phyloP scores from a whole-genome alignment of 2,888 invertebrate species.

The Lingula anatina region DNA sequence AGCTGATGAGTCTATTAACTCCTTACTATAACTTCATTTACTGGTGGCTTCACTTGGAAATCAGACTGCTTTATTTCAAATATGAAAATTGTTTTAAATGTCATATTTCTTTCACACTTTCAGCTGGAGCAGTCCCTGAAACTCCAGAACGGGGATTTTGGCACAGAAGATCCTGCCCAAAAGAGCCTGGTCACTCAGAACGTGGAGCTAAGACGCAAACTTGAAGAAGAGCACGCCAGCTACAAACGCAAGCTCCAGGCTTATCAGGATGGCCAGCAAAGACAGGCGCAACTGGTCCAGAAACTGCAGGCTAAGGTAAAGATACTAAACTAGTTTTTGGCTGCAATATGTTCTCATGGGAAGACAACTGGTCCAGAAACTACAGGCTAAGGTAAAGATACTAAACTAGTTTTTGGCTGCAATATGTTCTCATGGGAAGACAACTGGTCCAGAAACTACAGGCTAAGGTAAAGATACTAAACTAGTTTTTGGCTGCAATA shows the following conservation, averaged over 20 bases:
- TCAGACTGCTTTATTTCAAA: neutral
- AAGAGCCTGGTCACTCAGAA: conserved; percentile 49
- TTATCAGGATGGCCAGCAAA: conserved; percentile 87
- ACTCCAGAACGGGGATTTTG: conserved; percentile 26
- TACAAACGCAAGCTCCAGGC: conserved; percentile 52
- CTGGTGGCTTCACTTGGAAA: too few relatives aligned
- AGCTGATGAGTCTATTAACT: too few relatives aligned
- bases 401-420: too few relatives aligned
- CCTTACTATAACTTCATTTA: too few relatives aligned
- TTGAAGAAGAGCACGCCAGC: conserved; percentile 50
- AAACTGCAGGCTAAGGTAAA: conserved; percentile 84
- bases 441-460: conserved; percentile 87
- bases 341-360: too few relatives aligned
- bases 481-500: too few relatives aligned
- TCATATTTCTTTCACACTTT: conserved; percentile 7
- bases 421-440: too few relatives aligned
- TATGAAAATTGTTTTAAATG: neutral
- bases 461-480: conserved; percentile 72
- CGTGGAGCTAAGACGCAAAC: conserved; percentile 59
- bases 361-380: too few relatives aligned
- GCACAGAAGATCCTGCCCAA: conserved; percentile 31
- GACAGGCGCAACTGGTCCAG: conserved; percentile 87
- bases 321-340: too few relatives aligned
- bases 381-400: too few relatives aligned
- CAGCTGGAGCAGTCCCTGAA: conserved; percentile 47